Conservation (phyloP, 2,888 invertebrate genomes). For the Iphiclides podalirius region DNA sequence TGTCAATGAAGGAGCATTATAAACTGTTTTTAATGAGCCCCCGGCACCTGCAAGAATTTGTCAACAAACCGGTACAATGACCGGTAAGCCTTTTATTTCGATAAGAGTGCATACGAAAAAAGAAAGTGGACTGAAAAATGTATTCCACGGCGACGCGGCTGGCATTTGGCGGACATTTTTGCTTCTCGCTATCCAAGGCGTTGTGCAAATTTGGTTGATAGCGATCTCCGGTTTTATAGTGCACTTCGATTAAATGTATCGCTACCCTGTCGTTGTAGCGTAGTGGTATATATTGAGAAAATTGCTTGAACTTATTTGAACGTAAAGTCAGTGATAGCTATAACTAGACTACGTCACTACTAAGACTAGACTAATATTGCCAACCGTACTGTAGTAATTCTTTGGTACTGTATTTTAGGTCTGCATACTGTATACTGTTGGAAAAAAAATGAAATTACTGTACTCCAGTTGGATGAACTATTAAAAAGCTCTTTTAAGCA, state of each 20-base stretch:
- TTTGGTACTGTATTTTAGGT: too few species aligned
- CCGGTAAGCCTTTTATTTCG: conserved; percentile 25
- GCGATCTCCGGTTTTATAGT: not conserved
- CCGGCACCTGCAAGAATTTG: conserved; percentile 56
- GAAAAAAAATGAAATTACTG: too few species aligned
- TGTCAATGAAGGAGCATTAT: conserved; percentile 50
- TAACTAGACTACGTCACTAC: too few species aligned
- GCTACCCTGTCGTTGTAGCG: not conserved
- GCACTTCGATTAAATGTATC: not conserved
- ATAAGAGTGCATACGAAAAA: conserved; percentile 35
- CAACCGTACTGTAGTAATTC: too few species aligned
- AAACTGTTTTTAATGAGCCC: conserved; percentile 59
- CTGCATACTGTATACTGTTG: too few species aligned
- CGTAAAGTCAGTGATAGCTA: too few species aligned
- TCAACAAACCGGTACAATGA: conserved; percentile 28
- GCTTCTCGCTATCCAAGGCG: not conserved
- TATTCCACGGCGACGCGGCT: conserved; percentile 3
- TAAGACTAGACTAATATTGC: too few species aligned
- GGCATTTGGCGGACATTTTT: conserved; percentile 8
- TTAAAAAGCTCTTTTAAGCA: too few species aligned
- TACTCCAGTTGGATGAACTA: too few species aligned
- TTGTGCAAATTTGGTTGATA: conserved; percentile 11
- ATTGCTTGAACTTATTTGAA: too few species aligned
- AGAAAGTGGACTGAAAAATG: conserved; percentile 31
- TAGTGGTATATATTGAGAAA: too few species aligned